Conservation (phyloP, 1,140 invertebrate genomes). For the Drosophila malerkotliana region DNA sequence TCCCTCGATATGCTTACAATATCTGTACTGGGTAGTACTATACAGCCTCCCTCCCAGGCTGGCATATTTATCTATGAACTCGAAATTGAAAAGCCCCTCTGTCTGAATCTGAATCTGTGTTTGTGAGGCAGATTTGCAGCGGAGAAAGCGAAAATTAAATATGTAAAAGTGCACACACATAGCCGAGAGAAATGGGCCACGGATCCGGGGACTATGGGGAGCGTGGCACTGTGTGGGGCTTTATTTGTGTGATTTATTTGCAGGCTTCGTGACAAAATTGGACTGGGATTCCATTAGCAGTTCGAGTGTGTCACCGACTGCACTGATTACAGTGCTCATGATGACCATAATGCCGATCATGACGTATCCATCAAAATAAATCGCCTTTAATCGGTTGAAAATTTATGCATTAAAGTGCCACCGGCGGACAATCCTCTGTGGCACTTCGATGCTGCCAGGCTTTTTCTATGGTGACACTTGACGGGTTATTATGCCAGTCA, state of each 20-base stretch:
- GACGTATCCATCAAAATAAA: slow-evolving; percentile 49
- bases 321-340: slow-evolving; percentile 28
- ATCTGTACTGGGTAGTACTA: not conserved
- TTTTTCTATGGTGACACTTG: slow-evolving; percentile 26
- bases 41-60: slow-evolving; percentile 44
- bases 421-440: slow-evolving; percentile 34
- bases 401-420: slow-evolving; percentile 48
- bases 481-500: slow-evolving; percentile 58
- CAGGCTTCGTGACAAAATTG: slow-evolving; percentile 67
- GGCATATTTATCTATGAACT: slow-evolving; percentile 77
- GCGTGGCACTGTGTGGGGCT: slow-evolving; percentile 39
- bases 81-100: slow-evolving; percentile 72
- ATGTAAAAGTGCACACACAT: slow-evolving; percentile 46
- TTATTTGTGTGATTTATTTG: slow-evolving; percentile 68
- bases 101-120: slow-evolving; percentile 12
- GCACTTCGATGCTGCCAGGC: slow-evolving; percentile 47
- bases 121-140: slow-evolving; percentile 34
- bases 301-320: slow-evolving; percentile 59
- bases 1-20: slow-evolving; percentile 17
- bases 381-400: slow-evolving; percentile 56
- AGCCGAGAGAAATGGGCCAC: slow-evolving; percentile 12
- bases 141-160: slow-evolving; percentile 72
- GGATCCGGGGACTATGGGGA: slow-evolving; percentile 10
- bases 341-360: slow-evolving; percentile 25
- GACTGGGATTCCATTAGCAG: slow-evolving; percentile 71